Base-by-base conservation (phyloP, 1,140 invertebrate species). In the Chironomus tepperi region DNA sequence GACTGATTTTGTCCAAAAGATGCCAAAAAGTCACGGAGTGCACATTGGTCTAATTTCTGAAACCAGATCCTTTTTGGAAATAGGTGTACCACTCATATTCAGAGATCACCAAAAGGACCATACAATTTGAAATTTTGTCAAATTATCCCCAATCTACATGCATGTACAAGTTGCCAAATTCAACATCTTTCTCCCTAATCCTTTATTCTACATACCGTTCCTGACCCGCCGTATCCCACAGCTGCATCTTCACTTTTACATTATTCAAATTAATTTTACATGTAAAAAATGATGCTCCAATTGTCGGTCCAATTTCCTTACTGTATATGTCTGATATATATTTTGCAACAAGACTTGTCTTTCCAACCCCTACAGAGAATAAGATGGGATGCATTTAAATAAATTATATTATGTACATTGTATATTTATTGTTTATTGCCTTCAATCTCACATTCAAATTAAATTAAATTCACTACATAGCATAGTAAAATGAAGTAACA, bases 241-340 rank as follows among this genome's bases (percentile, higher is more conserved):
- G 89, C 91, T 92, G 90, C 77, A 93, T 81, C 84, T 89, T 91
- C 8, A 93, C 86, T 80, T 84, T 88, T 75, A 88, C 85, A 76
- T 90, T 86, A 5, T 88, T 86, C 42, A 91, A 76, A 74, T 89
- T 89, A 77, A 95, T 87, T 80, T 89, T 93, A 81, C 92, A 93
- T 6, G 89, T 93, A 79, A 93, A 94, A 83, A 95, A 96, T 3
- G 92, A 94, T 43, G 94, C 94, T 1, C 93, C 94, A 78, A 96
- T 93, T 8, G 94, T 96, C 12, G 93, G 91, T 74, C 88, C 90
- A 10, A 89, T 88, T 77, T 88, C 87, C 73, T 88, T 86, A 75
- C 88, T 89, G 79, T 92, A 90, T 79, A 88, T 88, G 77, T 93
- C 92, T 43, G 90, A 89, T 34, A 94, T 87, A 83, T 94, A 95